Percentiles rank a stretch among this genome's conserved stretches.
Evolutionary conservation across 2,888 invertebrate genomes (phyloP).

Genomic region (Orchestes rusci): DNA sequence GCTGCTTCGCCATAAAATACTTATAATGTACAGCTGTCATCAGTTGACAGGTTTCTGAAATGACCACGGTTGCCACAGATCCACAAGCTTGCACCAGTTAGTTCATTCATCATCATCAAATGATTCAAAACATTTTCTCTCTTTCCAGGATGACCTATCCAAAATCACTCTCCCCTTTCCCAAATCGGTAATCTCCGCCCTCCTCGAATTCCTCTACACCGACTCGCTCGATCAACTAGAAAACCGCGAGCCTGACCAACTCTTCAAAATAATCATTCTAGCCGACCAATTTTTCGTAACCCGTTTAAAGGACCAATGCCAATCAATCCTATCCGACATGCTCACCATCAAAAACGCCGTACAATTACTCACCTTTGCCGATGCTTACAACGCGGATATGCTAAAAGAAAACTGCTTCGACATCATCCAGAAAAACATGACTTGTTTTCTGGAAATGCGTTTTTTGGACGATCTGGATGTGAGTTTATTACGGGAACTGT

Average conservation of each 20-base stretch:
- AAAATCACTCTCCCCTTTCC: constrained; percentile 51
- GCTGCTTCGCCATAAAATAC: too few species aligned
- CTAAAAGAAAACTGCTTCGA: constrained; percentile 68
- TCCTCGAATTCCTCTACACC: constrained; percentile 71
- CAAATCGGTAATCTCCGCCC: constrained; percentile 53
- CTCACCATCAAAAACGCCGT: constrained; percentile 69
- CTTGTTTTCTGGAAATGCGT: constrained; percentile 62
- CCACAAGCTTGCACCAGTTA: too few species aligned
- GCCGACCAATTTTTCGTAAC: constrained; percentile 75
- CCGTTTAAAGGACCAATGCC: constrained; percentile 66
- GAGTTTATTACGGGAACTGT: constrained; percentile 56
- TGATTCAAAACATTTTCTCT: too few species aligned
- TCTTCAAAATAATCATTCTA: constrained; percentile 65
- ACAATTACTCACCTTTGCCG: constrained; percentile 69
- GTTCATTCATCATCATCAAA: too few species aligned
- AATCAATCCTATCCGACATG: constrained; percentile 52
- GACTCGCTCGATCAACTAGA: constrained; percentile 55
- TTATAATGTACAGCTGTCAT: too few species aligned
- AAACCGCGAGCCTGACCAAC: constrained; percentile 59
- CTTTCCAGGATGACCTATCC: constrained; percentile 26
- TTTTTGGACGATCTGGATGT: constrained; percentile 58
- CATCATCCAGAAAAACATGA: constrained; percentile 69
- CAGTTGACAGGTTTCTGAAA: too few species aligned
- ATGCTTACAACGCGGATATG: constrained; percentile 66
- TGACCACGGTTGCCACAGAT: too few species aligned